Conservation (phyloP, 2,888 invertebrate genomes). For the Physocephala rufipes region DNA sequence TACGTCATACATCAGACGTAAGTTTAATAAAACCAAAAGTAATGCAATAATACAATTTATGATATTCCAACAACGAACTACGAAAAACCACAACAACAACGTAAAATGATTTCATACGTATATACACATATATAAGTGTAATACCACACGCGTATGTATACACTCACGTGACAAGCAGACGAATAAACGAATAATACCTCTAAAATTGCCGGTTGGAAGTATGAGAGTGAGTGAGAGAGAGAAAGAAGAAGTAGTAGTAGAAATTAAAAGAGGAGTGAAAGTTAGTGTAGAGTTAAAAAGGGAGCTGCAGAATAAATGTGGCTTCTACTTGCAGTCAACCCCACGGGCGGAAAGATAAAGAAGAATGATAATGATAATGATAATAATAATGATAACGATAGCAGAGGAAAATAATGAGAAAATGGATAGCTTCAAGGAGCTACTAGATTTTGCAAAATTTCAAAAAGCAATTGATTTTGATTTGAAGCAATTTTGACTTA, state of each 20-base stretch:
- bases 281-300: too few relatives aligned
- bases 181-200: background rate
- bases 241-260: too few relatives aligned
- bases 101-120: too few relatives aligned
- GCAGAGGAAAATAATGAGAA: background rate
- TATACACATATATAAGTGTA: too few relatives aligned
- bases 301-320: too few relatives aligned
- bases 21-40: slow-evolving; percentile 38
- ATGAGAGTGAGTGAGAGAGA: background rate
- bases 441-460: slow-evolving; percentile 24
- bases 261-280: too few relatives aligned
- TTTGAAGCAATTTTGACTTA: slow-evolving; percentile 5
- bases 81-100: too few relatives aligned
- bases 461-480: slow-evolving; percentile 27
- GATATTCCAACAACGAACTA: slow-evolving; percentile 19
- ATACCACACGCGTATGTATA: too few relatives aligned
- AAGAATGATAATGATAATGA: background rate
- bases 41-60: slow-evolving; percentile 41
- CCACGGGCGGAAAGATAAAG: too few relatives aligned
- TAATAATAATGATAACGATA: background rate
- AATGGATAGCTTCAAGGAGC: background rate
- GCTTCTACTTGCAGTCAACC: too few relatives aligned
- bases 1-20: too few relatives aligned
- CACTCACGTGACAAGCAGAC: too few relatives aligned
- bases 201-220: background rate